phyloP scores from a whole-genome alignment of 2,113 vertebrate species.

The Callocephalon fimbriatum region DNA sequence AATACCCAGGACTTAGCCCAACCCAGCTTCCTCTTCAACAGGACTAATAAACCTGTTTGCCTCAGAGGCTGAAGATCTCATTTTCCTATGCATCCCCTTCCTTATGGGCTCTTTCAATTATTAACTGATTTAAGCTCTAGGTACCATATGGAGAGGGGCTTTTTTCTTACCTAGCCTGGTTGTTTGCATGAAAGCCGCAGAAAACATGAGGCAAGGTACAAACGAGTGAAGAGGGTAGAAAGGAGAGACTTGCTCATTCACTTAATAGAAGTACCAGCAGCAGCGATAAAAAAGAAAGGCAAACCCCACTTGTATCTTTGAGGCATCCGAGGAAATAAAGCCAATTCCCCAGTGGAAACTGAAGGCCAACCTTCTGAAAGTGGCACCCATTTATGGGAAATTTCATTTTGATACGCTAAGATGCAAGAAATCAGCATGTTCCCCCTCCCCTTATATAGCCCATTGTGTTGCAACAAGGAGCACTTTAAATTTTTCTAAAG shows the following conservation, averaged over 20 bases:
- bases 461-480: conserved; percentile 59
- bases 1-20: neutral
- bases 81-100: neutral
- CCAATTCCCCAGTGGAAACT: neutral
- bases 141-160: neutral
- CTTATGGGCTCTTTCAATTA: neutral
- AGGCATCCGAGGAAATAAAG: neutral
- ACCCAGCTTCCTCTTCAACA: neutral
- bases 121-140: neutral
- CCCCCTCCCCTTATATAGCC: neutral
- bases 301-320: neutral
- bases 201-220: neutral
- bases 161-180: neutral
- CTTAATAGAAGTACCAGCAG: neutral
- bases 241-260: neutral
- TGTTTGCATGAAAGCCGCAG: neutral
- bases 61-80: neutral
- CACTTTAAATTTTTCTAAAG: conserved; percentile 57
- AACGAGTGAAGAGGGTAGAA: neutral
- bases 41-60: neutral
- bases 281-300: neutral
- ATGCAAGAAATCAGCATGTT: neutral
- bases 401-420: neutral
- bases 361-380: neutral
- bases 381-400: neutral